Conservation (phyloP, 2,888 invertebrate species). For the Uloborus plumipes region DNA sequence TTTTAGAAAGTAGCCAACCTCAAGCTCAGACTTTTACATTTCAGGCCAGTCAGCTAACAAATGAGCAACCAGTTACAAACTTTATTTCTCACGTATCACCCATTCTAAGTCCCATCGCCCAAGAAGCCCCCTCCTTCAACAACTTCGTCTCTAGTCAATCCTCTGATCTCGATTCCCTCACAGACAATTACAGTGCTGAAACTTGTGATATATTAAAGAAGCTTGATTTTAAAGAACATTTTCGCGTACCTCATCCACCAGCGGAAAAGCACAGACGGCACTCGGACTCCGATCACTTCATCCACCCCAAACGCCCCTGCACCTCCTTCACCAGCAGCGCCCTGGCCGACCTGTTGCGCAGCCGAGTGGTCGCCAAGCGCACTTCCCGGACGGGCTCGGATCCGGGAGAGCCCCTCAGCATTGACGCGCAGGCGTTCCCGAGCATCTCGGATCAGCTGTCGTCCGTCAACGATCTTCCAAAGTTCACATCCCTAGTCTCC, state of each 20-base stretch:
- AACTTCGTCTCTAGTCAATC: conserved; percentile 49
- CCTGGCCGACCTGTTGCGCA: conserved; percentile 77
- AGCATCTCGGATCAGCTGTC: conserved; percentile 38
- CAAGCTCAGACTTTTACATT: conserved; percentile 42
- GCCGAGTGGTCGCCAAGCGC: conserved; percentile 73
- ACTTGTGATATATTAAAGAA: conserved; percentile 45
- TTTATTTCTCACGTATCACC: conserved; percentile 43
- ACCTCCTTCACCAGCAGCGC: conserved; percentile 61
- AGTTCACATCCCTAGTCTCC: conserved; percentile 29
- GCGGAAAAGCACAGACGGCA: conserved; percentile 73
- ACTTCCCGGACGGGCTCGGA: conserved; percentile 68
- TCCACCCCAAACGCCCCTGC: conserved; percentile 66
- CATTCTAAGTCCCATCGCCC: conserved; percentile 52
- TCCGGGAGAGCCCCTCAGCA: conserved; percentile 65
- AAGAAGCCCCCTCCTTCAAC: conserved; percentile 54
- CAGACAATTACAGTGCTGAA: conserved; percentile 20
- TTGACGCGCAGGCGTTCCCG: conserved; percentile 30
- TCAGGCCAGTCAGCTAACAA: conserved; percentile 21
- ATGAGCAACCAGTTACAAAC: conserved; percentile 25
- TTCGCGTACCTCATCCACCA: conserved; percentile 65
- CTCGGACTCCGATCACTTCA: conserved; percentile 76
- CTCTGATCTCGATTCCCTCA: conserved; percentile 39
- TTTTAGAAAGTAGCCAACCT: conserved; percentile 23
- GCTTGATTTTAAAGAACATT: conserved; percentile 59
- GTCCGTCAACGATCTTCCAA: conserved; percentile 28